Evolutionary conservation across 2,113 vertebrate genomes (phyloP).

Genomic region (Sapayoa aenigma): DNA sequence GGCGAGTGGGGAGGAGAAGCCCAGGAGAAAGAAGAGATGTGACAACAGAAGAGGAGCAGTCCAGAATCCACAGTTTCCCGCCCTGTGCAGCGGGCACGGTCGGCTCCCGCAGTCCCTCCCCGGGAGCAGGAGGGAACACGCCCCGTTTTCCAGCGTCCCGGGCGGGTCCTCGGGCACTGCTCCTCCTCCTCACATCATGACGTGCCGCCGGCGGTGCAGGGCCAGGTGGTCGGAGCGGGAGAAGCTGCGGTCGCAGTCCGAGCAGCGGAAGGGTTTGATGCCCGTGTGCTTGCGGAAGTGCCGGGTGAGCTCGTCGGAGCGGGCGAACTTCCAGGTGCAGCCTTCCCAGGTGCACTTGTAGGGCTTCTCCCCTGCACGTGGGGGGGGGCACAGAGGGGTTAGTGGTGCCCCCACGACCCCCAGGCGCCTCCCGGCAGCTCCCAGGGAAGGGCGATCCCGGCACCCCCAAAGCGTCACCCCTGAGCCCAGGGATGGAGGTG

Average conservation of each 20-base stretch:
- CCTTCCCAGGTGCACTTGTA: constrained; percentile 97
- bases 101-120: neutral
- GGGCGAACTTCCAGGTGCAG: constrained; percentile 94
- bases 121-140: too few species aligned
- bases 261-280: constrained; percentile 97
- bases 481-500: neutral
- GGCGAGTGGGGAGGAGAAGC: neutral
- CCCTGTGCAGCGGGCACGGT: neutral
- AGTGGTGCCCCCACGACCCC: rapidly evolving
- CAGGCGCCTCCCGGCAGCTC: rapidly evolving
- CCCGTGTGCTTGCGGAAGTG: constrained; percentile 98
- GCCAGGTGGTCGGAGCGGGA: constrained; percentile 96
- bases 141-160: too few species aligned
- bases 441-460: rapidly evolving
- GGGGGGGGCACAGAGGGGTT: neutral
- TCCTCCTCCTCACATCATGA: constrained; percentile 86
- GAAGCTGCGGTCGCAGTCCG: constrained; percentile 95
- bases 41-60: neutral
- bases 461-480: neutral
- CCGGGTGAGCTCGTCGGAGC: constrained; percentile 93
- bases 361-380: constrained; percentile 88
- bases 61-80: neutral
- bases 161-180: neutral
- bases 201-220: constrained; percentile 91
- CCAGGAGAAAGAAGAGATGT: neutral